Evolutionary conservation across 1,140 invertebrate genomes (phyloP).

Genomic region (Lysiphlebus fabarum): DNA sequence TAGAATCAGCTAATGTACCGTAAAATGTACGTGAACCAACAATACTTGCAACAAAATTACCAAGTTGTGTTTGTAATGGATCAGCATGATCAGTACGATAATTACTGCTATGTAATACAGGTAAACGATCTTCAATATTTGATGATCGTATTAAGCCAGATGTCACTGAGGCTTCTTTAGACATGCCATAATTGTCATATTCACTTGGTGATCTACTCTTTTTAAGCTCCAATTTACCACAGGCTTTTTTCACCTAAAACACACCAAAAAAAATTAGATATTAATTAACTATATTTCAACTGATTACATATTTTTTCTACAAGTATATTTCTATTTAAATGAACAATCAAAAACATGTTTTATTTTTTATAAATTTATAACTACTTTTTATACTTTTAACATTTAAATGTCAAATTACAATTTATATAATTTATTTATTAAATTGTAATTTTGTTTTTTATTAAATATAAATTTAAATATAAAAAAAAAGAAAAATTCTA

Average conservation of each 20-base stretch:
- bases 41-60: conserved; percentile 65
- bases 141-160: conserved; percentile 3
- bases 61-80: conserved; percentile 53
- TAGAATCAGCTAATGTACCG: conserved; percentile 63
- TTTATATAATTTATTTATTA: no score
- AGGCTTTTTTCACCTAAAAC: conserved; percentile 45
- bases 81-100: conserved; percentile 31
- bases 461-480: no score
- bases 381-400: no score
- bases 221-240: conserved; percentile 42
- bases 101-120: conserved; percentile 19
- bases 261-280: conserved; percentile 7
- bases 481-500: no score
- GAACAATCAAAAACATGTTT: not conserved
- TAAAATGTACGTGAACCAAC: conserved; percentile 69
- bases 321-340: no score
- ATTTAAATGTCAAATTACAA: no score
- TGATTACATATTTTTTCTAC: not conserved
- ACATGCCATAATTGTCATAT: not conserved
- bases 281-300: not conserved
- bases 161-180: not conserved
- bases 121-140: conserved; percentile 17
- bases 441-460: no score
- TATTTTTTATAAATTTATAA: no score
- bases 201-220: not conserved